Evolutionary conservation across 2,797 vertebrate species (phyloP).

Genomic region (Sphenodon punctatus): DNA sequence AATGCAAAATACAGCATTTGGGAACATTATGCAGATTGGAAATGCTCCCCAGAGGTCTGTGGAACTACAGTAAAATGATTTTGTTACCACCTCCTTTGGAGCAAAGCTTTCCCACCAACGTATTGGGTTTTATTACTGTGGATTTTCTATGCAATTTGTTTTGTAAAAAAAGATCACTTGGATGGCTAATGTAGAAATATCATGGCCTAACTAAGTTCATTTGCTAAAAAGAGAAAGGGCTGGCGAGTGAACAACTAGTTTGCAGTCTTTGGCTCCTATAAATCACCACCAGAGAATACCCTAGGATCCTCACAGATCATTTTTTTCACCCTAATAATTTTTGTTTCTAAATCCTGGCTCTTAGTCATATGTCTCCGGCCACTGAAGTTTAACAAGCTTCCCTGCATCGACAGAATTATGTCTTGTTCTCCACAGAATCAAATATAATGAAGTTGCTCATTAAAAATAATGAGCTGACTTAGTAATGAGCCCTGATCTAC

Average conservation of each 20-base stretch:
- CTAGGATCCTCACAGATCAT: background rate
- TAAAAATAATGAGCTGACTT: constrained; percentile 79
- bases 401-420: constrained; percentile 52
- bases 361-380: constrained; percentile 40
- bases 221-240: background rate
- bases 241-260: background rate
- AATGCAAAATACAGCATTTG: background rate
- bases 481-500: constrained; percentile 73
- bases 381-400: constrained; percentile 64
- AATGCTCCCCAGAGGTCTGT: background rate
- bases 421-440: constrained; percentile 60
- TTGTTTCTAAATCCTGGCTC: constrained; percentile 21
- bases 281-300: background rate
- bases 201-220: background rate
- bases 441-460: constrained; percentile 74
- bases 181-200: background rate
- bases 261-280: background rate
- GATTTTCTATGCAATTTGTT: constrained; percentile 13
- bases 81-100: background rate
- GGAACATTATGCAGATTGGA: background rate
- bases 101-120: background rate
- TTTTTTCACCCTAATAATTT: constrained; percentile 39
- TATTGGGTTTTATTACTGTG: background rate
- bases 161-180: background rate
- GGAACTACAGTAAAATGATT: background rate